phyloP scores from a whole-genome alignment of 53 echinoderm and acorn worm genomes.

The Stichopus horrens region DNA sequence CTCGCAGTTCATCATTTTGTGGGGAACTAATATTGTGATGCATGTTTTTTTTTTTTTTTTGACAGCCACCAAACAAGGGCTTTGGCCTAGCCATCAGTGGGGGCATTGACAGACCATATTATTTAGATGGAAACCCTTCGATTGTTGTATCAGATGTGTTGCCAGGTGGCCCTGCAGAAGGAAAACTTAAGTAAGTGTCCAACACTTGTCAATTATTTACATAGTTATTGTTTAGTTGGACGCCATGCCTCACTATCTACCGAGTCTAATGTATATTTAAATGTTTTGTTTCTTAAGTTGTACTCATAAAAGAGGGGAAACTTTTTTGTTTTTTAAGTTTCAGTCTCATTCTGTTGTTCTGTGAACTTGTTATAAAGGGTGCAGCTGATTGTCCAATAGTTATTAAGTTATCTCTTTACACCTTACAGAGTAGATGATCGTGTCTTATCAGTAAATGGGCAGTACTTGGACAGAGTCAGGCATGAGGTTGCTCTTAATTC shows the following conservation, averaged over 20 bases:
- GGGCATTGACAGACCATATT: conserved; percentile 84
- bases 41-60: neutral
- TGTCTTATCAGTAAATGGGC: conserved; percentile 78
- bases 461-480: conserved; percentile 76
- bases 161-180: conserved; percentile 86
- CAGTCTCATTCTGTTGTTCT: no score
- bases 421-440: conserved; percentile 79
- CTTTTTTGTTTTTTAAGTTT: no score
- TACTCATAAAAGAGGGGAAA: no score
- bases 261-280: no score
- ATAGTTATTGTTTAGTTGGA: neutral
- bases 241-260: no score
- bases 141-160: conserved; percentile 90
- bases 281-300: no score
- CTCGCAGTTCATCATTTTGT: no score
- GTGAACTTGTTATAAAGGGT: no score
- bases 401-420: neutral
- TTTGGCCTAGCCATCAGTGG: conserved; percentile 96
- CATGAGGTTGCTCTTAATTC: conserved; percentile 77
- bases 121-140: conserved; percentile 64
- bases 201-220: neutral
- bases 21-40: no score
- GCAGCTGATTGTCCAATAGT: no score
- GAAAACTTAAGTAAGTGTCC: conserved; percentile 76
- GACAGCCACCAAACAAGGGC: conserved; percentile 71